Evolutionary conservation across 2,797 vertebrate genomes (phyloP).

Genomic region (Argya squamiceps): DNA sequence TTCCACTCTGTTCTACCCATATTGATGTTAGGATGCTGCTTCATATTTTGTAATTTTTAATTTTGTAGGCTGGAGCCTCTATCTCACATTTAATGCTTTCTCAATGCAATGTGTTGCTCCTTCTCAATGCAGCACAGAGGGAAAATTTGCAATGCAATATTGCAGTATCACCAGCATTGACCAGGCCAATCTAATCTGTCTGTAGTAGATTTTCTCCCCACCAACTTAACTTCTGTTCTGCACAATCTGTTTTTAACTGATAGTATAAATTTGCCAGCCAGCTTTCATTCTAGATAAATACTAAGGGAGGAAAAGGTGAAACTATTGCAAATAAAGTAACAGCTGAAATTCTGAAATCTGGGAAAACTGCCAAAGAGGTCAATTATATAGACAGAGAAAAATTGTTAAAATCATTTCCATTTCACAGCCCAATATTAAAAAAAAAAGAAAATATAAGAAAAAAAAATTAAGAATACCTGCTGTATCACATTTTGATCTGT

Average conservation of each 20-base stretch:
- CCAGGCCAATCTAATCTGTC: neutral
- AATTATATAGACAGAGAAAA: neutral
- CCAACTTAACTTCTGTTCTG: neutral
- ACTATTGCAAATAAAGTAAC: neutral
- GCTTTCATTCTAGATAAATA: neutral
- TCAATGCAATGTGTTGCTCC: neutral
- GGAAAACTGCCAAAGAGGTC: neutral
- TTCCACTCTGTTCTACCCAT: neutral
- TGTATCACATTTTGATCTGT: neutral
- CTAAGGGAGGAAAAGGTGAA: neutral
- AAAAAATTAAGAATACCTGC: neutral
- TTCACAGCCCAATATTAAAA: neutral
- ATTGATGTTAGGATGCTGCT: neutral
- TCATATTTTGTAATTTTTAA: neutral
- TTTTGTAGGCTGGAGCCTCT: neutral
- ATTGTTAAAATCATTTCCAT: neutral
- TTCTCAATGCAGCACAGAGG: neutral
- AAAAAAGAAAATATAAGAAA: too few species aligned
- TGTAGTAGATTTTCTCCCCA: neutral
- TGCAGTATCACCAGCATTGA: neutral
- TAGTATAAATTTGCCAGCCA: neutral
- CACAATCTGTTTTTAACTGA: neutral
- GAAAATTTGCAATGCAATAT: neutral
- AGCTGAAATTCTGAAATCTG: slow-evolving; percentile 14
- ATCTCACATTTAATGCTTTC: neutral